Base-by-base conservation (phyloP, 2,888 invertebrate genomes). In the Cheiracanthium punctorium region DNA sequence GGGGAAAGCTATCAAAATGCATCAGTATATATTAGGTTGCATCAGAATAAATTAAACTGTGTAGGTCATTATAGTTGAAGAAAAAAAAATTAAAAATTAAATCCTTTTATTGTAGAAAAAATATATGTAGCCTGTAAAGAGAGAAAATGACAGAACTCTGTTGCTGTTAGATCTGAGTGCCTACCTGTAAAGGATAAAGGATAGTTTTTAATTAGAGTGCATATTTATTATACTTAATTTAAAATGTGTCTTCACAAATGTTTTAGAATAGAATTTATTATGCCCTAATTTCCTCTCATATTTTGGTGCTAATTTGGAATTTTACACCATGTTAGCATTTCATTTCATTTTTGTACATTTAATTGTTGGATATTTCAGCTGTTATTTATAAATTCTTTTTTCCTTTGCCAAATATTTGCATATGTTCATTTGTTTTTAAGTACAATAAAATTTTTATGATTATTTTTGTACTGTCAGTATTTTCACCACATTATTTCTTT, bases 161-260 rank as follows among this genome's bases (percentile, higher is more conserved):
- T 75, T 82, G 75, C 75, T 75, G 67, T 76, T 77, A 82, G 82
- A 71, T 77, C 58, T 48, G 77, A 82, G 82, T 82, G 82, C 82
- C 82, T 82, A 77, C 72, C 43, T 69, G 33, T 72, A 65, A 64
- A 64, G 65, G 77, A 71, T 64, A 64, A 64, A 72, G 67, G 72
- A 82, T 72, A 77, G 77, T 82, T 82, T 82, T n/a, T 30, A 72
- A 37, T 29, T 75, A 33, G 74, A 29, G 20, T 37, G 17, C 24
- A 71, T 28, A 43, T 30, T 72, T 75, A 33, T 81, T 33, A 41
- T 28, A 14, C 14, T 32, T 69, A 1, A 70, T 17, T 75, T 74
- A 24, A 29, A 24, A 32, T 77, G 43, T 28, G 70, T 43, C 52
- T 41, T 67, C 17, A 65, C 29, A 32, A 69, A 41, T 73, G 28